A percentile compares a stretch with the other conserved stretches of the same genome.
Conservation (phyloP, 2,113 vertebrate species). For the Mobula hypostoma region DNA sequence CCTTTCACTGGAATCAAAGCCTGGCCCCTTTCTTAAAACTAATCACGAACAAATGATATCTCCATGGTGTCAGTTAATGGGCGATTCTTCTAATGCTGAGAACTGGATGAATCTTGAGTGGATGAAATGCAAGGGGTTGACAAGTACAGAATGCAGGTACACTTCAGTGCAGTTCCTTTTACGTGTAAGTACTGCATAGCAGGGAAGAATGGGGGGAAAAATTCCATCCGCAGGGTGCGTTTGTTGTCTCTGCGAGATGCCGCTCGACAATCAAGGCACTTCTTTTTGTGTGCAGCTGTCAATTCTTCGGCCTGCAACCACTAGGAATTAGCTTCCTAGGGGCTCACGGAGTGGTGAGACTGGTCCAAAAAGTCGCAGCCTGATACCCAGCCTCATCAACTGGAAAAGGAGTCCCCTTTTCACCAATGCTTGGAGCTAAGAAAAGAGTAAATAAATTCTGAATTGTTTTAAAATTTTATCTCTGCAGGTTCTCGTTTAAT, state of each 20-base stretch:
- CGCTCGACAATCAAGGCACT: slow-evolving; percentile 46
- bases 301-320: slow-evolving; percentile 49
- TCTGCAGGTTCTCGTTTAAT: neutral
- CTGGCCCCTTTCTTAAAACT: slow-evolving; percentile 59
- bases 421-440: neutral
- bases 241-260: slow-evolving; percentile 50
- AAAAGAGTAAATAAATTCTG: neutral
- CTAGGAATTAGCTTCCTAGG: slow-evolving; percentile 44
- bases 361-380: neutral
- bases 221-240: slow-evolving; percentile 48
- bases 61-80: slow-evolving; percentile 55
- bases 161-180: neutral
- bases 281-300: slow-evolving; percentile 50
- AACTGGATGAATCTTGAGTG: neutral
- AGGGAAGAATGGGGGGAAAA: slow-evolving; percentile 47
- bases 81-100: slow-evolving; percentile 52
- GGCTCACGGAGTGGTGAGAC: neutral
- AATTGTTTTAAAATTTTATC: neutral
- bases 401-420: neutral
- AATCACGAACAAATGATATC: slow-evolving; percentile 65
- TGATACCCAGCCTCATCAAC: neutral
- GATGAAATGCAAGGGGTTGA: neutral
- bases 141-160: neutral
- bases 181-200: slow-evolving; percentile 47
- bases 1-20: slow-evolving; percentile 68